Percentiles rank a stretch among this genome's conserved stretches.
Conservation (phyloP, 2,888 invertebrate genomes). For the Stegophylla sp. region DNA sequence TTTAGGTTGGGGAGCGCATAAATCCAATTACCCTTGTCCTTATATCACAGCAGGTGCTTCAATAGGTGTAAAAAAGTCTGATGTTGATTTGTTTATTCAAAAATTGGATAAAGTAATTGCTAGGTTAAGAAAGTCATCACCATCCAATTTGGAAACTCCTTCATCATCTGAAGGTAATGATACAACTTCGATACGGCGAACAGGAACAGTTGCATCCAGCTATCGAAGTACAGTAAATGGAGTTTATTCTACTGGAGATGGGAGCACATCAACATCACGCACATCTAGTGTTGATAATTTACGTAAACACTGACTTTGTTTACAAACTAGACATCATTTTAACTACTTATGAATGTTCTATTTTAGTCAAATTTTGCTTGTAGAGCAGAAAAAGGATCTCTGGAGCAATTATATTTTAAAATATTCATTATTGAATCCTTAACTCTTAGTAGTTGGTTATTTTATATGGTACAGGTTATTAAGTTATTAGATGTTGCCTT, state of each 20-base stretch:
- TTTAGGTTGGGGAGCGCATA: constrained; percentile 77
- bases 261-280: constrained; percentile 64
- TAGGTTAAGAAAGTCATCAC: constrained; percentile 64
- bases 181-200: constrained; percentile 63
- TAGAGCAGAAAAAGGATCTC: constrained; percentile 48
- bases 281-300: constrained; percentile 65
- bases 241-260: constrained; percentile 62
- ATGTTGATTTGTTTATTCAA: constrained; percentile 75
- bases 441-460: constrained; percentile 48
- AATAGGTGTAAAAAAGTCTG: constrained; percentile 72
- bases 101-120: constrained; percentile 71
- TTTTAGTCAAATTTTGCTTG: constrained; percentile 57
- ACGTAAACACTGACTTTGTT: constrained; percentile 63
- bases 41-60: constrained; percentile 80
- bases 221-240: constrained; percentile 62
- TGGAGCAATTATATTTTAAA: constrained; percentile 34
- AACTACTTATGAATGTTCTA: constrained; percentile 24
- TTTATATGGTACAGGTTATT: constrained; percentile 26
- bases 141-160: constrained; percentile 63
- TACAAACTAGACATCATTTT: constrained; percentile 6
- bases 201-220: constrained; percentile 59
- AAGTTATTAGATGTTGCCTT: constrained; percentile 35
- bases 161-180: constrained; percentile 64
- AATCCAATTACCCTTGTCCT: constrained; percentile 69
- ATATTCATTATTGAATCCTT: constrained; percentile 34